phyloP scores from a whole-genome alignment of 2,888 invertebrate species.

The Caenorhabditis auriculariae region DNA sequence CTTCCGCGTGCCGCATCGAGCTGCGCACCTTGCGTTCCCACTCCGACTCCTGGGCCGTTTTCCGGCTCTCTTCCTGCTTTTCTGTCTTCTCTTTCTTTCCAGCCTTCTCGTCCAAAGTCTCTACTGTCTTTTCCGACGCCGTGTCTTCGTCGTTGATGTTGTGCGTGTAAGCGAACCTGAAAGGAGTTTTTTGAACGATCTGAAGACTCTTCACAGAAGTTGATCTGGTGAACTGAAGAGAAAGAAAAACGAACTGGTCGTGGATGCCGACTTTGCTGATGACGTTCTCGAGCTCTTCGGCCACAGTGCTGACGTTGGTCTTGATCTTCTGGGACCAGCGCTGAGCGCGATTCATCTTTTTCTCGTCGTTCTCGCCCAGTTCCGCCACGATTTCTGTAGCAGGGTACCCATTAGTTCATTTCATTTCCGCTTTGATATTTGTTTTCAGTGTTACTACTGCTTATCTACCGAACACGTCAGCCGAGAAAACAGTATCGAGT shows the following conservation, averaged over 20 bases:
- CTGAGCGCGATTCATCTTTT: constrained; percentile 30
- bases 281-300: constrained; percentile 59
- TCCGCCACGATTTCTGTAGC: constrained; percentile 41
- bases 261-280: constrained; percentile 54
- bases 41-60: constrained; percentile 15
- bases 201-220: too few relatives aligned
- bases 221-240: too few relatives aligned
- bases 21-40: constrained; percentile 23
- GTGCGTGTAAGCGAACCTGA: constrained; percentile 49
- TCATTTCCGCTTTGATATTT: too few relatives aligned
- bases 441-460: too few relatives aligned
- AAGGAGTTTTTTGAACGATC: too few relatives aligned
- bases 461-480: too few relatives aligned
- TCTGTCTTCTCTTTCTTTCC: background rate
- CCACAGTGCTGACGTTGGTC: constrained; percentile 52
- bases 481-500: too few relatives aligned
- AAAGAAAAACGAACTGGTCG: constrained; percentile 53
- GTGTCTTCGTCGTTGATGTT: constrained; percentile 49
- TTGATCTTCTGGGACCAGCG: constrained; percentile 57
- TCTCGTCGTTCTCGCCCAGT: constrained; percentile 29
- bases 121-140: constrained; percentile 38
- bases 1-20: constrained; percentile 16
- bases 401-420: too few relatives aligned
- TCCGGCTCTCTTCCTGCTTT: background rate
- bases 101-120: constrained; percentile 13